Percentiles rank a stretch among this genome's conserved stretches.
phyloP scores from a whole-genome alignment of 2,113 vertebrate species.

The Phodopus roborovskii region DNA sequence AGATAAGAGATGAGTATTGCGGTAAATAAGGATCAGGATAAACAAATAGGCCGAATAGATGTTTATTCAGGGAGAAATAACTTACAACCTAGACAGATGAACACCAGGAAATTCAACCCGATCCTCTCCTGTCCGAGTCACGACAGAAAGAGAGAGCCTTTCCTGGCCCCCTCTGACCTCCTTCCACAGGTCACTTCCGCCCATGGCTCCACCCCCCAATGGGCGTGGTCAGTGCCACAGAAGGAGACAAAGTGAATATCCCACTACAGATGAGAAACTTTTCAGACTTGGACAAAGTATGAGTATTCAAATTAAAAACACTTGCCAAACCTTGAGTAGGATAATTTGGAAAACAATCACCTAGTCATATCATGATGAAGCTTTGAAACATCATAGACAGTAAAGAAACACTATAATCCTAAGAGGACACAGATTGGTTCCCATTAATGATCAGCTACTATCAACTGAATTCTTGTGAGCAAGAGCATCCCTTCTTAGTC shows the following conservation, averaged over 20 bases:
- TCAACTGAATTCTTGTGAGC: not conserved
- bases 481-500: not conserved
- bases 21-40: too few relatives aligned
- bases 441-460: not conserved
- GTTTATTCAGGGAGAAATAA: too few relatives aligned
- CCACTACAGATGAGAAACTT: not conserved
- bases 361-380: not conserved
- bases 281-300: constrained; percentile 22
- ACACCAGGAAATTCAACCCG: too few relatives aligned
- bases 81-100: too few relatives aligned
- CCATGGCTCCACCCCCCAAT: too few relatives aligned
- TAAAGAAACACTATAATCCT: not conserved
- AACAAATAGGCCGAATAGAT: too few relatives aligned
- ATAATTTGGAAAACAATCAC: constrained; percentile 19
- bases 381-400: not conserved
- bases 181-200: too few relatives aligned
- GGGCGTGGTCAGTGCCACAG: too few relatives aligned
- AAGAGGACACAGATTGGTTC: not conserved
- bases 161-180: too few relatives aligned
- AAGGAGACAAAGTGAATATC: too few relatives aligned
- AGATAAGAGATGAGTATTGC: not conserved
- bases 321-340: not conserved
- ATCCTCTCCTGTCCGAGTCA: too few relatives aligned
- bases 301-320: constrained; percentile 22
- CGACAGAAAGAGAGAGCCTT: too few relatives aligned